Evolutionary conservation across 2,888 invertebrate genomes (phyloP).

Genomic region (Euclidia mi): DNA sequence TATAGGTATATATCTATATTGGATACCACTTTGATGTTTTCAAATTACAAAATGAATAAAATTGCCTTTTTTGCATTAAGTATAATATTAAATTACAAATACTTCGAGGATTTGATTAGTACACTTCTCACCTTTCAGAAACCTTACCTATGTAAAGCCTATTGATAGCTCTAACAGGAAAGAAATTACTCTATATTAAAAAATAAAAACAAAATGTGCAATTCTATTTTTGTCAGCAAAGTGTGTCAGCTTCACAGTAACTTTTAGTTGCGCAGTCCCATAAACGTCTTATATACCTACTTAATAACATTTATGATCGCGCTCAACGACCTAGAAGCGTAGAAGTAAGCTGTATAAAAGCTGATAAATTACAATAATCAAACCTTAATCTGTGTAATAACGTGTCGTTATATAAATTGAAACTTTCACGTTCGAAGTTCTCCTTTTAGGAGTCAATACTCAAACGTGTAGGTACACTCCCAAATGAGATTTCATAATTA

Average conservation of each 20-base stretch:
- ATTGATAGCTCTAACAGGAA: background rate
- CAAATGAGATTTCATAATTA: constrained; percentile 90
- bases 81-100: too few relatives aligned
- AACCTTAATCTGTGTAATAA: constrained; percentile 44
- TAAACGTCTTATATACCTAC: background rate
- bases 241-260: constrained; percentile 16
- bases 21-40: too few relatives aligned
- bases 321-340: background rate
- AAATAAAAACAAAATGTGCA: background rate
- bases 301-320: background rate
- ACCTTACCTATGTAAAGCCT: background rate
- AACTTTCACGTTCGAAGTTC: constrained; percentile 79
- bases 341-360: background rate
- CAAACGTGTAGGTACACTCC: constrained; percentile 84
- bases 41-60: too few relatives aligned
- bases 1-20: too few relatives aligned
- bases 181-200: too few relatives aligned
- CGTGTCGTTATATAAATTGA: constrained; percentile 68
- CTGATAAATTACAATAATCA: constrained; percentile 34
- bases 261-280: constrained; percentile 3
- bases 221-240: background rate
- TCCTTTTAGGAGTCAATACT: constrained; percentile 84
- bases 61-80: too few relatives aligned
- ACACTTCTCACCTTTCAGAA: too few relatives aligned
- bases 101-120: too few relatives aligned